Conservation (phyloP, 2,888 invertebrate species). For the Pinctada fucata region DNA sequence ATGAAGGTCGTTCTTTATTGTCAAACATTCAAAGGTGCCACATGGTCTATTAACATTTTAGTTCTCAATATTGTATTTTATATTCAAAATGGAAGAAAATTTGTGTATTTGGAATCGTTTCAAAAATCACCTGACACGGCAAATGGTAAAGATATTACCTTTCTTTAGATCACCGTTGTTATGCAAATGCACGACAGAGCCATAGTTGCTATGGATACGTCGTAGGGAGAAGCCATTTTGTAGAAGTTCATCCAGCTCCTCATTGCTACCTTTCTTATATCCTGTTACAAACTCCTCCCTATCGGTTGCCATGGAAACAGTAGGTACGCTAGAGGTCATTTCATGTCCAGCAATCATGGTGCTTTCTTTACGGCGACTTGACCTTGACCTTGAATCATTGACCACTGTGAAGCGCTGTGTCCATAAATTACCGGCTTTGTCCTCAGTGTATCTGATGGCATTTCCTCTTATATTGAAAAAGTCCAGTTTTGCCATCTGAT, state of each 20-base stretch:
- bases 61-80: too few species aligned
- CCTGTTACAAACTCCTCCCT: not conserved
- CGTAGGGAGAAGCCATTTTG: slow-evolving; percentile 53
- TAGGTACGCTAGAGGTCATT: not conserved
- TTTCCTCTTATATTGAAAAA: slow-evolving; percentile 72
- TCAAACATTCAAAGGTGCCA: too few species aligned
- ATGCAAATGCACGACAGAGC: slow-evolving; percentile 31
- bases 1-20: too few species aligned
- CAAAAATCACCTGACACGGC: too few species aligned
- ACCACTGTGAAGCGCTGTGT: slow-evolving; percentile 3
- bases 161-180: not conserved
- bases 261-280: not conserved
- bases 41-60: too few species aligned
- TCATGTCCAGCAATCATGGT: not conserved
- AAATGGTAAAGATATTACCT: too few species aligned
- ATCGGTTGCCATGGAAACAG: not conserved
- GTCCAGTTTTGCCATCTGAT: slow-evolving; percentile 68
- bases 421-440: slow-evolving; percentile 3
- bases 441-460: slow-evolving; percentile 43
- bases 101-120: too few species aligned
- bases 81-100: too few species aligned
- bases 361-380: not conserved
- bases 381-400: not conserved
- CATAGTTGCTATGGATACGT: slow-evolving; percentile 45
- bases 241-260: slow-evolving; percentile 53